Base-by-base conservation (phyloP, 2,888 invertebrate genomes). In the Stenodema calcarata region DNA sequence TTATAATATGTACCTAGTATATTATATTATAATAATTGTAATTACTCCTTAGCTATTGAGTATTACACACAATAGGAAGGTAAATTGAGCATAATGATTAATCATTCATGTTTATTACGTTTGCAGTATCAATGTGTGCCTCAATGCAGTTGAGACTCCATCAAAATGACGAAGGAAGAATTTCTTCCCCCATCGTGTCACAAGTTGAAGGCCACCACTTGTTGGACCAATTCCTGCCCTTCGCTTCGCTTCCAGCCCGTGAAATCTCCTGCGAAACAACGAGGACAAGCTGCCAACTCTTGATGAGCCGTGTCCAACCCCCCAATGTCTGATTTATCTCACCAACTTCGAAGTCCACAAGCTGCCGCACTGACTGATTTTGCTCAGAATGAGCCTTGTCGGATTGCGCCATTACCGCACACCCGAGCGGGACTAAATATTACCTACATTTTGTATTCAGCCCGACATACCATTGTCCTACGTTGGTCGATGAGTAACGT, bases 261-360 rank as follows among this genome's bases (percentile, higher is more conserved):
- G 80, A 80, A 80, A 80, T 80, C 30, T 80, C 30, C 35, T 41
- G 42, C 80, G 54, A 54, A 80, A 75, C 4, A 75, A 54, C 80
- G 80, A 80, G 80, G 54, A 80, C 54, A 80, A n/a, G 54, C 28
- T n/a, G 54, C 54, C 78, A 41, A 9, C 23, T n/a, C 42, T 78
- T 44, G 78, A 78, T 78, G 78, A 78, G 78, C 78, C 78, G 78
- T 78, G 44, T 44, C 78, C 44, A 78, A 78, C 78, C 27, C 78
- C 78, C 78, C 78, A 78, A 78, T 44, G 42, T 44, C 78, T 78
- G 78, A 78, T 78, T 78, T 78, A 78, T 78, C 78, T 44, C 18
- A 18, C 44, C 78, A 44, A 78, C 27, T 44, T 78, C 44, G 62
- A 35, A 35, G 35, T 35, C 2, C 62, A 23, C 3, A 62, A 62